Conservation (phyloP, 2,797 vertebrate species). For the Micropoecilia bifurca region DNA sequence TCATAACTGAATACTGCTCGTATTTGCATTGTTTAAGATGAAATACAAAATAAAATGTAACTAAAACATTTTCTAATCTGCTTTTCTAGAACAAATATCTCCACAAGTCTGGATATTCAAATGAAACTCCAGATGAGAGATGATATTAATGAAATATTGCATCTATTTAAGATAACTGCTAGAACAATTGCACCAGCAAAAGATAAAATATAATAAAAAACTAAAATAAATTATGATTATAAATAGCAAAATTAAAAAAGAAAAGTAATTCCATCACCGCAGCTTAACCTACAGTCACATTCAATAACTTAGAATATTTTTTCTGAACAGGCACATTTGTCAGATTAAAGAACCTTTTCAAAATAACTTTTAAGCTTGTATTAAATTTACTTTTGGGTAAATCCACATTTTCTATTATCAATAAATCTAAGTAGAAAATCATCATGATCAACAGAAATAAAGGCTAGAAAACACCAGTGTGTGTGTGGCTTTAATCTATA, state of each 20-base stretch:
- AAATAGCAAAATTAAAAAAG: background rate
- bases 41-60: background rate
- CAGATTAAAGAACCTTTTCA: too few relatives aligned
- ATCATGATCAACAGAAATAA: too few relatives aligned
- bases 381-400: too few relatives aligned
- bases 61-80: background rate
- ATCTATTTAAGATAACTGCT: background rate
- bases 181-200: background rate
- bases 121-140: background rate
- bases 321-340: too few relatives aligned
- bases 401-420: too few relatives aligned
- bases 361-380: too few relatives aligned
- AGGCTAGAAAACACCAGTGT: too few relatives aligned
- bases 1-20: background rate
- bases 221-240: background rate
- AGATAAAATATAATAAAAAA: background rate
- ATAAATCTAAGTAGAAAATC: too few relatives aligned
- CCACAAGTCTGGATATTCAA: background rate
- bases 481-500: too few relatives aligned
- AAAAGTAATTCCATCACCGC: background rate
- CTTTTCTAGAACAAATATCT: background rate
- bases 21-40: background rate
- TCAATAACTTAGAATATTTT: too few relatives aligned
- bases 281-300: background rate
- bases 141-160: background rate